phyloP scores from a whole-genome alignment of 2,797 vertebrate species.

The Typhlichthys subterraneus region DNA sequence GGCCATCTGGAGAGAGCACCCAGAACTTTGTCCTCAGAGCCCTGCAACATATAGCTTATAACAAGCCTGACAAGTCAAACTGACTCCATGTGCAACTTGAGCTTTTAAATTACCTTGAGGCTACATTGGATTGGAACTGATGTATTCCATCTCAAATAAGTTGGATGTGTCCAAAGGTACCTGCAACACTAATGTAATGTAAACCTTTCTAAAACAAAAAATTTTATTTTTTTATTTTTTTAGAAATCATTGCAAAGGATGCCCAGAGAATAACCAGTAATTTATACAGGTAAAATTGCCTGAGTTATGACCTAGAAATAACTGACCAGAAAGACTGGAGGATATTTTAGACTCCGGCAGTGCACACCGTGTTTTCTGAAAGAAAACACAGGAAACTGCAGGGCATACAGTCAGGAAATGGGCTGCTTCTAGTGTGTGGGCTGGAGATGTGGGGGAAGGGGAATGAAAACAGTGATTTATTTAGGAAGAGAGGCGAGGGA shows the following conservation, averaged over 20 bases:
- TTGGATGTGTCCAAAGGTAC: neutral
- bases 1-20: conserved; percentile 71
- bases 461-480: conserved; percentile 66
- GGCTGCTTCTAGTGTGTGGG: conserved; percentile 53
- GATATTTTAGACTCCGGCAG: too few species aligned
- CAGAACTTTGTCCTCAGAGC: conserved; percentile 26
- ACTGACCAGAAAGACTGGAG: too few species aligned
- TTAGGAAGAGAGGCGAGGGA: conserved; percentile 63
- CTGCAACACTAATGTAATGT: conserved; percentile 6
- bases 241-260: too few species aligned
- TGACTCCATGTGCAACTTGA: conserved; percentile 23
- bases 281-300: too few species aligned
- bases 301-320: too few species aligned
- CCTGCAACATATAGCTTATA: conserved; percentile 12
- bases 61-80: neutral
- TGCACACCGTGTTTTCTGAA: conserved; percentile 30
- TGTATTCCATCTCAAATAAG: conserved; percentile 9
- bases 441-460: conserved; percentile 48
- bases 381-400: conserved; percentile 62
- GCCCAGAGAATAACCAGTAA: too few species aligned
- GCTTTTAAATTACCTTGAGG: conserved; percentile 19
- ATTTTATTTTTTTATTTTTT: too few species aligned
- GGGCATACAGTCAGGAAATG: conserved; percentile 64
- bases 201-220: too few species aligned
- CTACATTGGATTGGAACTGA: conserved; percentile 15